Evolutionary conservation across 2,797 vertebrate species (phyloP).

Genomic region (Peromyscus nudipes): DNA sequence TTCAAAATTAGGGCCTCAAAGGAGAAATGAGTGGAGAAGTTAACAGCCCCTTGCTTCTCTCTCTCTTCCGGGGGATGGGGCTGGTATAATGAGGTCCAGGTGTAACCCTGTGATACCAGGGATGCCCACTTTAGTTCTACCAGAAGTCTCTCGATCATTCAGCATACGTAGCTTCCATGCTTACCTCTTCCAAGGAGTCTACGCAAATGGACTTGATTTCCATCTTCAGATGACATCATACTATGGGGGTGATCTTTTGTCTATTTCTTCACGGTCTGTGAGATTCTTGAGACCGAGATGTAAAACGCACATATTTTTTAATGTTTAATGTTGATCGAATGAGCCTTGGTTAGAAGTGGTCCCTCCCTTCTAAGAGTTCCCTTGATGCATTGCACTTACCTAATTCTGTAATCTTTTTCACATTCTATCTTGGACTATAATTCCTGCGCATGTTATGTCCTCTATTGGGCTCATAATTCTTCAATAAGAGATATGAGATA

Average conservation of each 20-base stretch:
- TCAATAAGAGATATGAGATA: conserved; percentile 67
- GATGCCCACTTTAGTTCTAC: conserved; percentile 7
- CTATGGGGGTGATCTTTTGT: neutral
- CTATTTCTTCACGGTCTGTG: neutral
- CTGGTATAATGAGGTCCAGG: conserved; percentile 73
- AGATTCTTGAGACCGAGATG: conserved; percentile 37
- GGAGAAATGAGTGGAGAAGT: conserved; percentile 60
- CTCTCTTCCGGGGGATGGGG: neutral
- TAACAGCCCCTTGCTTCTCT: conserved; percentile 46
- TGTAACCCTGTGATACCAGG: conserved; percentile 20
- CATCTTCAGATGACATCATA: conserved; percentile 49
- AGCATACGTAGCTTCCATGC: neutral
- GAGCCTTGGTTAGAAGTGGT: conserved; percentile 28
- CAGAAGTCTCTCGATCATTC: neutral
- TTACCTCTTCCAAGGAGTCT: conserved; percentile 58
- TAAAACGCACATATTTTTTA: conserved; percentile 28
- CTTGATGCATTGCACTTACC: neutral
- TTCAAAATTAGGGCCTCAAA: conserved; percentile 70
- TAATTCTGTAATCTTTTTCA: conserved; percentile 41
- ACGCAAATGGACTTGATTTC: neutral
- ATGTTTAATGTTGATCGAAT: conserved; percentile 35
- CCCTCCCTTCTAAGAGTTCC: conserved; percentile 35
- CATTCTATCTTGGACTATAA: conserved; percentile 35
- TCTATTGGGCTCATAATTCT: conserved; percentile 49
- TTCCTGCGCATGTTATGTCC: conserved; percentile 54